Percentiles rank a stretch among this genome's conserved stretches.
Conservation (phyloP, 2,797 vertebrate species). For the Alcedo quadribrachys region DNA sequence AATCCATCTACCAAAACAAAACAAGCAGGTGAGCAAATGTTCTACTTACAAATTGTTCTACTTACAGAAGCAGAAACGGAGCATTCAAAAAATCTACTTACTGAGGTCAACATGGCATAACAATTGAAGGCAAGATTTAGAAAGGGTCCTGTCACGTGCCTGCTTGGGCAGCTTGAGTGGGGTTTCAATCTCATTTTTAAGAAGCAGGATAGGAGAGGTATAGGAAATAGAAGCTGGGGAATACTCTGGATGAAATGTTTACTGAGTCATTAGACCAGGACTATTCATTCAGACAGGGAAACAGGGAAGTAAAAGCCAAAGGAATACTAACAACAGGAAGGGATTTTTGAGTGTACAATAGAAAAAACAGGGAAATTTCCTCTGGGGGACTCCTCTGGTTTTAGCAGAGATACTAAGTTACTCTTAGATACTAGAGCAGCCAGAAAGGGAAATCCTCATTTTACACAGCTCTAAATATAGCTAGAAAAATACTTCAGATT, state of each 20-base stretch:
- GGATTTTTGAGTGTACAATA: slow-evolving; percentile 24
- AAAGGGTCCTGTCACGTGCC: fast-evolving
- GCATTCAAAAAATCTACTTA: background rate
- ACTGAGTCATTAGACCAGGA: background rate
- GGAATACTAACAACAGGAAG: background rate
- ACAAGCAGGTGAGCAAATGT: background rate
- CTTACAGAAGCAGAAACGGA: background rate
- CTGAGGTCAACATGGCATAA: background rate
- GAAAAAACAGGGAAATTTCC: slow-evolving; percentile 21
- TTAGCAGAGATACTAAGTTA: slow-evolving; percentile 27
- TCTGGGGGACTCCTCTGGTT: slow-evolving; percentile 17
- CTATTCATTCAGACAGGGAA: background rate
- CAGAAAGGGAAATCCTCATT: slow-evolving; percentile 42
- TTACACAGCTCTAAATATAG: background rate
- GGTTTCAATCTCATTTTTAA: background rate
- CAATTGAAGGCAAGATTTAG: background rate
- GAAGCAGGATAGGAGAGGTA: background rate
- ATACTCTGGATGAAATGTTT: background rate
- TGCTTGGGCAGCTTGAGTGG: background rate
- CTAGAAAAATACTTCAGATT: background rate
- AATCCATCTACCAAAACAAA: background rate
- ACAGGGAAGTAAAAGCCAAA: slow-evolving; percentile 14
- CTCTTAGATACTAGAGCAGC: background rate
- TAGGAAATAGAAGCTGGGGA: background rate
- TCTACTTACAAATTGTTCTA: background rate